Percentiles rank a stretch among this genome's conserved stretches.
phyloP scores from a whole-genome alignment of 2,797 vertebrate species.

The Sebastolobus altivelis region DNA sequence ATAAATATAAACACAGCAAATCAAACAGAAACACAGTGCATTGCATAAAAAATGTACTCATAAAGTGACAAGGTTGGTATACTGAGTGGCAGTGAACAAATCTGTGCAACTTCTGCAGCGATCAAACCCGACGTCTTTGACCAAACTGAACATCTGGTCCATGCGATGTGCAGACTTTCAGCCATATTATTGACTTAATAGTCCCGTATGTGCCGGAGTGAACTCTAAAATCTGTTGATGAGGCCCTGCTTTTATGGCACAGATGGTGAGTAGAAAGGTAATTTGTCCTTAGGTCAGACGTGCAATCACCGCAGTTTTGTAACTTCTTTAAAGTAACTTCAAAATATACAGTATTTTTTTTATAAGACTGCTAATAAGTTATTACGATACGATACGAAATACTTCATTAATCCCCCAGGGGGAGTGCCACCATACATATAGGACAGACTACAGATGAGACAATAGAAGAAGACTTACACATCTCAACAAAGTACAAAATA shows the following conservation, averaged over 20 bases:
- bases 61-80: not conserved
- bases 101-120: fast-evolving
- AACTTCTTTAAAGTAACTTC: not conserved
- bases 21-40: not conserved
- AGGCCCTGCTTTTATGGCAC: not conserved
- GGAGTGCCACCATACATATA: no score
- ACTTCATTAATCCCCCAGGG: no score
- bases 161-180: not conserved
- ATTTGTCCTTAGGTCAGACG: not conserved
- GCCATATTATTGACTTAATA: not conserved
- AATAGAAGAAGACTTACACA: no score
- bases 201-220: not conserved
- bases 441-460: no score
- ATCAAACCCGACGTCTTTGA: not conserved
- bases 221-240: not conserved
- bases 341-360: not conserved
- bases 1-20: not conserved
- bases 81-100: not conserved
- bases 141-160: not conserved
- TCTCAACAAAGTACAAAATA: no score
- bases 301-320: not conserved
- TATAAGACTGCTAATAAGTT: not conserved
- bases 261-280: not conserved
- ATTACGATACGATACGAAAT: no score
- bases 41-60: not conserved